These are phyloP conservation scores for Calameuta pallipes DNA, from an alignment of 2,888 invertebrate genomes.

Conservation along the genomic window DNA sequence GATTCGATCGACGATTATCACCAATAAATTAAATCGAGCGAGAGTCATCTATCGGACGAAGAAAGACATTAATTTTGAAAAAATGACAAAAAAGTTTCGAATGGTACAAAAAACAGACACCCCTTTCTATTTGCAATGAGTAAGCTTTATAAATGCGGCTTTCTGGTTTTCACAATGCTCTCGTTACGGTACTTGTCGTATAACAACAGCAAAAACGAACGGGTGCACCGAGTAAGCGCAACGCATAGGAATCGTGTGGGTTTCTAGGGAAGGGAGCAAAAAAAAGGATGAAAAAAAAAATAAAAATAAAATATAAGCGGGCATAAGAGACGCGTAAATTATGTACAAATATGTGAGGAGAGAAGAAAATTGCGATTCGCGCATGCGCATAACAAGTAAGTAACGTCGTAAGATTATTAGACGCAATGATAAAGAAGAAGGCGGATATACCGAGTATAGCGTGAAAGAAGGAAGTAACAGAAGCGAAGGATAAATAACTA, in stretches of 20 bases:
- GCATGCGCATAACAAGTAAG: not conserved
- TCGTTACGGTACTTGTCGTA: not conserved
- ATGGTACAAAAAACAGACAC: constrained; percentile 13
- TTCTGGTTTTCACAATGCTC: constrained; percentile 39
- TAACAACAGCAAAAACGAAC: not conserved
- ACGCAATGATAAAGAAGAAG: not conserved
- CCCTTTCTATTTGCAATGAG: too few relatives aligned
- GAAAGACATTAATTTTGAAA: not conserved
- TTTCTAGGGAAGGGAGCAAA: not conserved
- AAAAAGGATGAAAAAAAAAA: not conserved
- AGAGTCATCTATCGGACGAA: not conserved
- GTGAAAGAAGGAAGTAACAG: not conserved
- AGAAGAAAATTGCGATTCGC: not conserved
- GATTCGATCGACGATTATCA: not conserved
- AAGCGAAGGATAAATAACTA: not conserved
- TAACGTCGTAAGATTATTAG: not conserved
- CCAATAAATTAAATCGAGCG: not conserved
- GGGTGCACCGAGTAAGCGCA: not conserved
- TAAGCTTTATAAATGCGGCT: constrained; percentile 26
- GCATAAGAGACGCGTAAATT: not conserved
- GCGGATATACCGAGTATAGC: not conserved
- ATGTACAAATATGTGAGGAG: not conserved
- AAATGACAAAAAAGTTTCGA: not conserved
- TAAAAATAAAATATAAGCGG: not conserved
- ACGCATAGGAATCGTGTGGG: not conserved